These are phyloP conservation scores for Drosophila albomicans DNA, from an alignment of 1,140 invertebrate species.

Conservation along the genomic window DNA sequence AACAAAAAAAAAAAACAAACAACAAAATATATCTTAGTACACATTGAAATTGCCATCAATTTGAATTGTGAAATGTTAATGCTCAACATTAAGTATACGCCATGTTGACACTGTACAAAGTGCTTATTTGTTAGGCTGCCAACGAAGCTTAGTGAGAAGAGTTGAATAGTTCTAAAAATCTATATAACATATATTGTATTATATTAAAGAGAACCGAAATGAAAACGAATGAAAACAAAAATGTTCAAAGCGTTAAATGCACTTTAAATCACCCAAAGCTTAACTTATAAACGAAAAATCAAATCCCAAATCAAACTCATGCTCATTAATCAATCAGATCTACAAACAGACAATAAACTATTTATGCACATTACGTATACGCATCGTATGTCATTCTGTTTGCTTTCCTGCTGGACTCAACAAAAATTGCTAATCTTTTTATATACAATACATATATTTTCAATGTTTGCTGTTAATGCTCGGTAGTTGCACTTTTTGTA, in stretches of 20 bases:
- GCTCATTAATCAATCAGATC: constrained; percentile 36
- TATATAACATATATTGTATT: constrained; percentile 1
- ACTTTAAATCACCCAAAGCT: constrained; percentile 25
- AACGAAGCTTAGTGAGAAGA: not conserved
- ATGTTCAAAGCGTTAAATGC: constrained; percentile 54
- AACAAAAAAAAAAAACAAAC: not conserved
- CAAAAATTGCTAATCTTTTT: constrained; percentile 22
- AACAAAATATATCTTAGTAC: not conserved
- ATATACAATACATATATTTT: not conserved
- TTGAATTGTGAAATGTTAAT: constrained; percentile 18
- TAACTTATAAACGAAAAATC: constrained; percentile 25
- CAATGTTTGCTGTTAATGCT: constrained; percentile 19
- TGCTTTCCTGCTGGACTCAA: constrained; percentile 50
- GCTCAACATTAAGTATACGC: constrained; percentile 35
- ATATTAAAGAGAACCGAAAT: not conserved
- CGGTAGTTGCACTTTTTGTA: constrained; percentile 13
- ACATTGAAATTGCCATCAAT: constrained; percentile 16
- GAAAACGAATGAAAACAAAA: not conserved
- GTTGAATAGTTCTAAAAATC: not conserved
- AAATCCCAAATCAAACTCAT: constrained; percentile 45
- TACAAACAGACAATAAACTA: not conserved
- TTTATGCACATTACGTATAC: constrained; percentile 41
- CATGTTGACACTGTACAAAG: constrained; percentile 9
- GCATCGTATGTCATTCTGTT: constrained; percentile 36
- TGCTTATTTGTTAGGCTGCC: not conserved